Conservation (phyloP, 2,113 vertebrate species). For the Anthoscopus minutus region DNA sequence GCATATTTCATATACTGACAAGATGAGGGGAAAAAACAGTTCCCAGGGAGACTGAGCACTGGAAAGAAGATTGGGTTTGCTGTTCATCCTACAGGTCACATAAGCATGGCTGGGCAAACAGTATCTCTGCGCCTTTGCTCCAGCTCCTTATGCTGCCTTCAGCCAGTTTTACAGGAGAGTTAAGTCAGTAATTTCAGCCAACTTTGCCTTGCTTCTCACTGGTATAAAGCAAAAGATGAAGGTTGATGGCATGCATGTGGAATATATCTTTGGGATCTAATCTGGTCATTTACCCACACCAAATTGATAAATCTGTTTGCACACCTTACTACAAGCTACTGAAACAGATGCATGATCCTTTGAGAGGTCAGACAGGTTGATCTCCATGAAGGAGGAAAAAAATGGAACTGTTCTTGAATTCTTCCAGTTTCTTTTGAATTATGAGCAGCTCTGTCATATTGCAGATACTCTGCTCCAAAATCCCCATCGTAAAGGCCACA, state of each 20-base stretch:
- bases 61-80: neutral
- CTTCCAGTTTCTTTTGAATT: neutral
- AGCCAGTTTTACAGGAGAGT: neutral
- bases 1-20: neutral
- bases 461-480: neutral
- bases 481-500: neutral
- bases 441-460: neutral
- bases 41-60: neutral
- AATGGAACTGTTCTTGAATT: neutral
- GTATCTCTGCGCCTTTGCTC: neutral
- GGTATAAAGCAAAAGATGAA: neutral
- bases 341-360: neutral
- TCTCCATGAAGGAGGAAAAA: neutral
- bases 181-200: neutral
- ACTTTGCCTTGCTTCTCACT: neutral
- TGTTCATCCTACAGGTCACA: neutral
- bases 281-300: neutral
- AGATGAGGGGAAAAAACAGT: neutral
- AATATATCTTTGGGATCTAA: neutral
- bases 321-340: neutral
- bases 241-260: rapidly evolving
- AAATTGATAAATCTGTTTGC: neutral
- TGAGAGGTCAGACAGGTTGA: neutral
- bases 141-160: neutral
- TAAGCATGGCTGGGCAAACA: neutral